phyloP scores from a whole-genome alignment of 2,888 invertebrate species.

The Patella ulyssiponensis region DNA sequence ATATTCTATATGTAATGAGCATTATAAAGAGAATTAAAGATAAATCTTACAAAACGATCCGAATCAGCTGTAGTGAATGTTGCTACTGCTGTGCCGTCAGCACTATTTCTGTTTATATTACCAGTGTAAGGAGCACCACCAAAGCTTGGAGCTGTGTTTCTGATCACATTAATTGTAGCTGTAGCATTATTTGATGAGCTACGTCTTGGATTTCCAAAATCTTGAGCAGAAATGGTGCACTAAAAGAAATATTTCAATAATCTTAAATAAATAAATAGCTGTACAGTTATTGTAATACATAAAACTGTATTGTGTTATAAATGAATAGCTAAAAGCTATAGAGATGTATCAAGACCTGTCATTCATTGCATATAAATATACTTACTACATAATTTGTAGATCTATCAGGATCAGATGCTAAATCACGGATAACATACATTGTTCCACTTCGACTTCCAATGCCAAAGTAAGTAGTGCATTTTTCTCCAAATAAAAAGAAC shows the following conservation, averaged over 20 bases:
- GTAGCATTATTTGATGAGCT: conserved; percentile 35
- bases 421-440: conserved; percentile 24
- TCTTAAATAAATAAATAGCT: not conserved
- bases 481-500: conserved; percentile 1
- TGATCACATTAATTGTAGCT: conserved; percentile 51
- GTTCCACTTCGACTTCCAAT: conserved; percentile 17
- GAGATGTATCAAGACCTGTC: not conserved
- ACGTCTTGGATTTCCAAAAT: conserved; percentile 38
- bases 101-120: conserved; percentile 23
- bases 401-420: conserved; percentile 17
- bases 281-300: not conserved
- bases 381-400: conserved; percentile 26
- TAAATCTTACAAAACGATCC: conserved; percentile 31
- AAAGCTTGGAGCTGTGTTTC: conserved; percentile 58
- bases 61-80: conserved; percentile 26
- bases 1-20: not conserved
- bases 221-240: conserved; percentile 40
- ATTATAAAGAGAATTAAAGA: not conserved
- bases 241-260: conserved; percentile 21
- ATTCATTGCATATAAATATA: not conserved
- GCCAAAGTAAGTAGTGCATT: conserved; percentile 24
- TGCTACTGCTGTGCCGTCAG: conserved; percentile 17
- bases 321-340: not conserved
- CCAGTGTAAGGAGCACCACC: conserved; percentile 41
- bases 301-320: not conserved